These are phyloP conservation scores for Melangyna quadrimaculata DNA, from an alignment of 2,888 invertebrate species.

Conservation along the genomic window DNA sequence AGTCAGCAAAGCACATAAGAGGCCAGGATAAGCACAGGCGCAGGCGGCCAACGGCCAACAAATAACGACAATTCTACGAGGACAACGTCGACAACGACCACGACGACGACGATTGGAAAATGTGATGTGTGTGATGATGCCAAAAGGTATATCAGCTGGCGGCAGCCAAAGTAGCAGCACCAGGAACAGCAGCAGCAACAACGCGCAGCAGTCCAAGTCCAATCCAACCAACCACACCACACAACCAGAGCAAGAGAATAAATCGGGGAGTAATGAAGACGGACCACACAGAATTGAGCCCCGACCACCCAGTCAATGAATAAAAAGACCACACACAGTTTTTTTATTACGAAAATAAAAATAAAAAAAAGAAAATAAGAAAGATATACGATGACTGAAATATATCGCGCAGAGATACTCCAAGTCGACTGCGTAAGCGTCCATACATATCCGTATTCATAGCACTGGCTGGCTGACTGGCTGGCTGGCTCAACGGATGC, in stretches of 20 bases:
- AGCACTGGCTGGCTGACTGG: constrained; percentile 5
- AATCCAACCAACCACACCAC: constrained; percentile 59
- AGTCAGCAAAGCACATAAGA: constrained; percentile 2
- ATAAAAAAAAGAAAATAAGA: constrained; percentile 54
- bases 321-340: constrained; percentile 74
- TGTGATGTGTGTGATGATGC: constrained; percentile 68
- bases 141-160: constrained; percentile 69
- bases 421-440: constrained; percentile 56
- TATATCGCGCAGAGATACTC: constrained; percentile 71
- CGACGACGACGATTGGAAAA: constrained; percentile 56
- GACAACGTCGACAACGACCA: constrained; percentile 48
- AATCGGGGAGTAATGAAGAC: constrained; percentile 73
- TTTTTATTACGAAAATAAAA: constrained; percentile 72
- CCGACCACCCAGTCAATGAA: constrained; percentile 74
- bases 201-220: constrained; percentile 39
- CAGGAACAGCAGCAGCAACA: constrained; percentile 53
- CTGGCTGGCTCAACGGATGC: constrained; percentile 49
- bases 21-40: constrained; percentile 21
- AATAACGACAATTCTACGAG: constrained; percentile 59
- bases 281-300: constrained; percentile 74
- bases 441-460: constrained; percentile 51
- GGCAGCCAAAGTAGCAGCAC: constrained; percentile 43
- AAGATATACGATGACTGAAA: constrained; percentile 72
- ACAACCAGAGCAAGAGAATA: constrained; percentile 70
- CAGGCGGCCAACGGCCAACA: constrained; percentile 25